Evolutionary conservation across 1,140 invertebrate species (phyloP).

Genomic region (Trypoxylus dichotomus): DNA sequence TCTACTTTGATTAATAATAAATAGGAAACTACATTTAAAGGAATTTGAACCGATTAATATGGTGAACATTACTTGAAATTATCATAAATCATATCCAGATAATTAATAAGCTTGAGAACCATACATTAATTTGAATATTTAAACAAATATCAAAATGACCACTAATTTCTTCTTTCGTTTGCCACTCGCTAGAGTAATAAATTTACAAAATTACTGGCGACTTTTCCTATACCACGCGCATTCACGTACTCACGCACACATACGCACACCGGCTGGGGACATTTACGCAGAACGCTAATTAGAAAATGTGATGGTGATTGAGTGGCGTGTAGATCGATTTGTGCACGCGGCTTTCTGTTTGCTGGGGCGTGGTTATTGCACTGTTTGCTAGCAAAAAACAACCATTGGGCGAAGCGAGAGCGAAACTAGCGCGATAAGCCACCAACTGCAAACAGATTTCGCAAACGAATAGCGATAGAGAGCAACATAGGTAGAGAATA

Average conservation of each 20-base stretch:
- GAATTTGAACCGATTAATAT: too few relatives aligned
- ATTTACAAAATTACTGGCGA: neutral
- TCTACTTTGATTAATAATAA: too few relatives aligned
- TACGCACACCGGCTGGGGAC: neutral
- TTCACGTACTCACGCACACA: neutral
- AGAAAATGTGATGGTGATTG: constrained; percentile 8
- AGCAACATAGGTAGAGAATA: neutral
- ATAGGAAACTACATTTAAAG: too few relatives aligned
- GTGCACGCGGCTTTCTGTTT: neutral
- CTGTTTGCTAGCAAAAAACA: neutral
- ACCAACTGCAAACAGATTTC: neutral
- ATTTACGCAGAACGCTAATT: neutral
- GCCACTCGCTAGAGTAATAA: neutral
- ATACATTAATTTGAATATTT: neutral
- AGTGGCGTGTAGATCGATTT: constrained; percentile 7
- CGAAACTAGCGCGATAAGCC: constrained; percentile 4
- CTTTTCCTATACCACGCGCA: neutral
- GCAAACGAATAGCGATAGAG: neutral
- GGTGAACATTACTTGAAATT: too few relatives aligned
- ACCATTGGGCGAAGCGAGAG: neutral
- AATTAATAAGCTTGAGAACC: neutral
- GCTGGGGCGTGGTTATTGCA: constrained; percentile 8
- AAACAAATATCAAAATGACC: neutral
- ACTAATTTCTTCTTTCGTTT: neutral
- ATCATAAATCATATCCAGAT: neutral